phyloP scores from a whole-genome alignment of 2,888 invertebrate species.

The Phortica magna region DNA sequence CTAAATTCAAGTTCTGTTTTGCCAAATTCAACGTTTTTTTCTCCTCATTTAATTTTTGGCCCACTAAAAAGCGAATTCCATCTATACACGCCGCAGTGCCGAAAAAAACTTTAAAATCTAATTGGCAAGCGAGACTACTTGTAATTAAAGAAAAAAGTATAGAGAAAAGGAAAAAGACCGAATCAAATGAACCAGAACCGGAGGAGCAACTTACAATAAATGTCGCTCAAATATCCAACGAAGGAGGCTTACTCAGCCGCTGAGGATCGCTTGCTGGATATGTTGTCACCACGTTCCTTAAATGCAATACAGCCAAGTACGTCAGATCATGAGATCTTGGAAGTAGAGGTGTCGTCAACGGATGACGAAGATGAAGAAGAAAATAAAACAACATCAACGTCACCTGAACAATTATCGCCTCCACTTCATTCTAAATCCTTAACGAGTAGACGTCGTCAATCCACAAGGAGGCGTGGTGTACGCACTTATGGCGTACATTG shows the following conservation, averaged over 20 bases:
- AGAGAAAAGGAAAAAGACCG: neutral
- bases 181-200: too few relatives aligned
- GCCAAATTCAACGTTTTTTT: neutral
- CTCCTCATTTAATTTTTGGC: neutral
- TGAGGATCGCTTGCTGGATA: slow-evolving; percentile 57
- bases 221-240: slow-evolving; percentile 20
- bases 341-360: neutral
- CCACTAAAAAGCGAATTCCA: neutral
- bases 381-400: neutral
- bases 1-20: neutral
- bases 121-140: neutral
- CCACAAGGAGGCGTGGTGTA: neutral
- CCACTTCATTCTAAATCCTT: neutral
- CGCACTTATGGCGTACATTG: neutral
- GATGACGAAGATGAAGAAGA: neutral
- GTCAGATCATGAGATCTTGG: neutral
- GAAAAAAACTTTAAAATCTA: neutral
- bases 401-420: neutral
- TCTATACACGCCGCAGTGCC: neutral
- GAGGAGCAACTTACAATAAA: neutral
- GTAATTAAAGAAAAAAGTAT: neutral
- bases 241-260: slow-evolving; percentile 56
- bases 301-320: neutral
- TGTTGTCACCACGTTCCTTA: slow-evolving; percentile 51
- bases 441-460: neutral